phyloP scores from a whole-genome alignment of 2,113 vertebrate genomes.

The Coracopsis vasa region DNA sequence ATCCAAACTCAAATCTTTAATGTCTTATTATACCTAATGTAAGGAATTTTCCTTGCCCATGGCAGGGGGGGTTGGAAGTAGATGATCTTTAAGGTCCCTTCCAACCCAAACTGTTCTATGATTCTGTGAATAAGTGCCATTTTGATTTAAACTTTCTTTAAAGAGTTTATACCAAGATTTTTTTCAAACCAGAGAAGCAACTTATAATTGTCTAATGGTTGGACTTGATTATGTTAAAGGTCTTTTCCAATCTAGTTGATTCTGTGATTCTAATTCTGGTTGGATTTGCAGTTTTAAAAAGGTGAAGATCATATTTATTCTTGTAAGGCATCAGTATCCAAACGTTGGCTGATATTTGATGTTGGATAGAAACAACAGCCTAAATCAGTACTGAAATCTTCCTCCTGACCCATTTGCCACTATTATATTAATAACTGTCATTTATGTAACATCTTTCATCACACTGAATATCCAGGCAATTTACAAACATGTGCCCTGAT shows the following conservation, averaged over 20 bases:
- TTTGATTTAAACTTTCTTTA: neutral
- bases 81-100: neutral
- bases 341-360: neutral
- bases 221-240: neutral
- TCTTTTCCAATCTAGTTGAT: neutral
- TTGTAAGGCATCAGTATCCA: neutral
- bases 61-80: neutral
- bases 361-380: neutral
- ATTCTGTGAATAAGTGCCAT: neutral
- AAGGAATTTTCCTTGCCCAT: neutral
- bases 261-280: neutral
- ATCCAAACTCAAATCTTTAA: neutral
- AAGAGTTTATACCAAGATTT: neutral
- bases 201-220: neutral
- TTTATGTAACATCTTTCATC: conserved; percentile 39
- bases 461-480: conserved; percentile 5
- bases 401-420: conserved; percentile 14
- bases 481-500: conserved; percentile 49
- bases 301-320: neutral
- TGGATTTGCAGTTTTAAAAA: neutral
- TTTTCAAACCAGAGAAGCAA: neutral
- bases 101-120: neutral
- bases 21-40: neutral
- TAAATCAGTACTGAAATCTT: neutral
- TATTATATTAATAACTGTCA: conserved; percentile 46